Percentiles rank a stretch among this genome's conserved stretches.
phyloP scores from a whole-genome alignment of 2,113 vertebrate species.

The Elaphurus davidianus region DNA sequence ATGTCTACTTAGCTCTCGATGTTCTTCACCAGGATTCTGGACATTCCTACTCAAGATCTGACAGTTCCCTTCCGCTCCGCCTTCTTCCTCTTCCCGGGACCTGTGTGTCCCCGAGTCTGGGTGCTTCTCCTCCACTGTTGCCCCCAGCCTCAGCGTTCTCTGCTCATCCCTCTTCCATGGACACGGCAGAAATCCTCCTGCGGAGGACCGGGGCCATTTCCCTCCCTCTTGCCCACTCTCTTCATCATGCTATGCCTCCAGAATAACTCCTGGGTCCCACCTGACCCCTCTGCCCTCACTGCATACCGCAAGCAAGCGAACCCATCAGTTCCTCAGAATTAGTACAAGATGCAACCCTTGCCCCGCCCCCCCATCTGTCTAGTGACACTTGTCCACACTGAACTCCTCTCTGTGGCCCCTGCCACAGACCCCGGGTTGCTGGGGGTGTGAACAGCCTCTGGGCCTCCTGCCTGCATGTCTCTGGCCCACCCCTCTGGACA shows the following conservation, averaged over 20 bases:
- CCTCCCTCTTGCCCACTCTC: neutral
- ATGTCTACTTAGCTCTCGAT: fast-evolving
- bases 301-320: neutral
- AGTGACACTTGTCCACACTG: fast-evolving
- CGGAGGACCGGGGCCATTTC: fast-evolving
- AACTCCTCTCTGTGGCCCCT: fast-evolving
- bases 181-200: fast-evolving
- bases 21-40: fast-evolving
- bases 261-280: neutral
- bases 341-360: neutral
- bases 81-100: fast-evolving
- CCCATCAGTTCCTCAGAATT: neutral
- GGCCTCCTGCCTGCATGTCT: neutral
- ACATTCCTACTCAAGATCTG: fast-evolving
- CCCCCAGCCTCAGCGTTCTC: fast-evolving
- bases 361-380: neutral
- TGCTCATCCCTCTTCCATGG: fast-evolving
- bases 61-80: too few species aligned
- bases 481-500: neutral
- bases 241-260: fast-evolving
- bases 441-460: fast-evolving
- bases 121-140: neutral
- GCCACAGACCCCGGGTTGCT: fast-evolving
- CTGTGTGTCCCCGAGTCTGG: fast-evolving
- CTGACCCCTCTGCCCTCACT: neutral